These are phyloP conservation scores for Semnornis frantzii DNA, from an alignment of 2,113 vertebrate genomes.

Conservation along the genomic window DNA sequence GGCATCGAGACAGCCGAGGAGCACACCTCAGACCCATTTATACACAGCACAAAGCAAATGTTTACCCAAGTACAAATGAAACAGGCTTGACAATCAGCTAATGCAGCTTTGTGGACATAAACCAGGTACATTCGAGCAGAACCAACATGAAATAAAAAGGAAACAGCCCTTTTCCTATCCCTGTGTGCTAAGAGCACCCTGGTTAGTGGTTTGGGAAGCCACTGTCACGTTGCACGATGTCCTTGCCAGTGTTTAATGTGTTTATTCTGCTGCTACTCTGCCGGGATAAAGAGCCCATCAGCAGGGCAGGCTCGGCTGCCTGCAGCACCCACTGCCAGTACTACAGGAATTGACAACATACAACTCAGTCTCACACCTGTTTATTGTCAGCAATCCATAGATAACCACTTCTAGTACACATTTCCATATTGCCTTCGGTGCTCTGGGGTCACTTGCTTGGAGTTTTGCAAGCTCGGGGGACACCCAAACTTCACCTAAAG, in stretches of 20 bases:
- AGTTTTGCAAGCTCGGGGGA: slow-evolving; percentile 48
- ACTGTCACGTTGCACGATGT: slow-evolving; percentile 59
- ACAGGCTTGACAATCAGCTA: slow-evolving; percentile 77
- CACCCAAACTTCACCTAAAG: slow-evolving; percentile 46
- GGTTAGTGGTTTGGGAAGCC: slow-evolving; percentile 65
- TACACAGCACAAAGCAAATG: slow-evolving; percentile 74
- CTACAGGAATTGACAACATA: slow-evolving; percentile 75
- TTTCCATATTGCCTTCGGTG: slow-evolving; percentile 49
- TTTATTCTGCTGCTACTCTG: slow-evolving; percentile 42
- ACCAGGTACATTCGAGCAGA: slow-evolving; percentile 75
- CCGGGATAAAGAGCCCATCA: slow-evolving; percentile 30
- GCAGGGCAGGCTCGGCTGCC: slow-evolving; percentile 59
- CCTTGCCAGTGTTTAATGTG: slow-evolving; percentile 23
- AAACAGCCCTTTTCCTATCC: slow-evolving; percentile 64
- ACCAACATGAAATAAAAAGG: slow-evolving; percentile 72
- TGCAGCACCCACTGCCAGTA: slow-evolving; percentile 65
- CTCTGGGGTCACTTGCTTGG: not conserved
- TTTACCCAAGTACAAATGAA: slow-evolving; percentile 74
- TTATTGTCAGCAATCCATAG: slow-evolving; percentile 77
- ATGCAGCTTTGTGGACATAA: slow-evolving; percentile 78
- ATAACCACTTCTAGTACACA: slow-evolving; percentile 77
- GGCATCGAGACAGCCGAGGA: slow-evolving; percentile 71
- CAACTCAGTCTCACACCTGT: slow-evolving; percentile 77
- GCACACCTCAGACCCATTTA: slow-evolving; percentile 73
- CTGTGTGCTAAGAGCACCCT: slow-evolving; percentile 38